Evolutionary conservation across 2,797 vertebrate species (phyloP).

Genomic region (Crocodylus rhombifer): DNA sequence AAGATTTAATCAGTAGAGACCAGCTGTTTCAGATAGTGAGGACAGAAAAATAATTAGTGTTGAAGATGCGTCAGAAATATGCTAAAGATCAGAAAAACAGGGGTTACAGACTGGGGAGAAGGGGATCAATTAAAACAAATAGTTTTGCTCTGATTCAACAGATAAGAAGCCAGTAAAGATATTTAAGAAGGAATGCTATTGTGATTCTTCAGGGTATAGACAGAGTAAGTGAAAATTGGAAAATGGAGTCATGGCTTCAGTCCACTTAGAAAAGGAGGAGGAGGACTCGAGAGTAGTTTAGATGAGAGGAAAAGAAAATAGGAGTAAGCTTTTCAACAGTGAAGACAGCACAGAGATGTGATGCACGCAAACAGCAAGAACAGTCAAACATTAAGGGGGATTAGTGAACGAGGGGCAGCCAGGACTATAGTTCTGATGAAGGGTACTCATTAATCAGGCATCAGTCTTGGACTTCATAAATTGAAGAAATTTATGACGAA

Average conservation of each 20-base stretch:
- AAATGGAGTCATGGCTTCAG: background rate
- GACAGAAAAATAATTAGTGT: background rate
- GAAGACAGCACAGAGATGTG: background rate
- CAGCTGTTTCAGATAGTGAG: background rate
- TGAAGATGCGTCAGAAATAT: background rate
- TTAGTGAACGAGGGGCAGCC: background rate
- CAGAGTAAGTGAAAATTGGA: background rate
- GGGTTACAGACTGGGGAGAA: background rate
- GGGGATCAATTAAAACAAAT: background rate
- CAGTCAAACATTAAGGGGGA: background rate
- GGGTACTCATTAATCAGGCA: background rate
- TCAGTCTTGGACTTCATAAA: background rate
- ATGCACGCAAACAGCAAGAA: background rate
- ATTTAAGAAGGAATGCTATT: background rate
- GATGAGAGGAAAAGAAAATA: background rate
- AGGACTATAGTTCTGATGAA: background rate
- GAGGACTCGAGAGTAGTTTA: background rate
- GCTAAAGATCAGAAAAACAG: background rate
- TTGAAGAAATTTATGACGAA: background rate
- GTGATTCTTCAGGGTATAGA: background rate
- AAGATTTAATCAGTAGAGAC: background rate
- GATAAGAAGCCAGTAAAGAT: background rate
- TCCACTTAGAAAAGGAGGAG: background rate
- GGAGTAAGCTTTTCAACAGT: background rate
- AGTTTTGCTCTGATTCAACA: background rate